Base-by-base conservation (phyloP, 2,888 invertebrate species). In the Diachrysia chrysitis region DNA sequence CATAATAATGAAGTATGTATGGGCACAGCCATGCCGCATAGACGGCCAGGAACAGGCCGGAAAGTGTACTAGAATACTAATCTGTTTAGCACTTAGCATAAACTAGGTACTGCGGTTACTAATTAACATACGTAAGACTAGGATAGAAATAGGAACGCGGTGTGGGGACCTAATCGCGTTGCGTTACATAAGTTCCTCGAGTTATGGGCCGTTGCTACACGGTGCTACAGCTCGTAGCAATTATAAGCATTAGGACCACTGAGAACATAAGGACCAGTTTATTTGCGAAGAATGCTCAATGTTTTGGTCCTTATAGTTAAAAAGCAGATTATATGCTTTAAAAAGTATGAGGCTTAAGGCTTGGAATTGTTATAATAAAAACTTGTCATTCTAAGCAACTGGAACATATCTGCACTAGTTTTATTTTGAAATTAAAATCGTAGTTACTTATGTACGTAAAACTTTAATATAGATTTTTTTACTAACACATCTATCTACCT, bases 111-210 rank as follows among this genome's bases (percentile, higher is more conserved):
- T 58, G 66, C 66, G 54, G n/a, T 46, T 42, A 54, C 48, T 77
- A 77, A 77, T 75, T 73, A 75, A 68, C 78, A 77, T 77, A 73
- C 68, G 68, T 77, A 77, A 75, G 78, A 23, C 74, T 63, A 54
- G 59, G 63, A 58, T 67, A 48, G 73, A 55, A 53, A 14, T 56
- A 35, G 60, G 63, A 59, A 60, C 55, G 63, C 73, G 29, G 46
- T 53, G 53, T 21, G 60, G 54, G 23, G 14, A 62, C 55, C 12
- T 77, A 77, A 75, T 75, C 74, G 59, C 55, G 53, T 72, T 56
- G 61, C 48, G 64, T 58, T 46, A 51, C 57, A 58, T 75, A 73
- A 75, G 72, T 63, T 57, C 53, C 53, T 60, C 54, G 55, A 51
- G 63, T 48, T 61, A 60, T 48, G 60, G 9, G 35, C 48, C 12